phyloP scores from a whole-genome alignment of 2,113 vertebrate genomes.

The Chauna torquata region DNA sequence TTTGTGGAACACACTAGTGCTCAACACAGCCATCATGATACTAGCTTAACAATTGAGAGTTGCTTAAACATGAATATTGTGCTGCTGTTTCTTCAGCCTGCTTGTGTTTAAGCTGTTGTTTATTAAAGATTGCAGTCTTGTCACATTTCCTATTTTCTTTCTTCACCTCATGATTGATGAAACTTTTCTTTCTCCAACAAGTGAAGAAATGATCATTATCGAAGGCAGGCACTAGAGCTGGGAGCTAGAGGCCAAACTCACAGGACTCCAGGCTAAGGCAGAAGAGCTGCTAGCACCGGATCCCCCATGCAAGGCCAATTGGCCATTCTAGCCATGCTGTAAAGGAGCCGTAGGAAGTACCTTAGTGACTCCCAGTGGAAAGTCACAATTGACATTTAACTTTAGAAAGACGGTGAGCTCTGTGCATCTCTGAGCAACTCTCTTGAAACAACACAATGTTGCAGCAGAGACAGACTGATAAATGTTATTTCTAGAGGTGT shows the following conservation, averaged over 20 bases:
- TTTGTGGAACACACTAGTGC: background rate
- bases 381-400: background rate
- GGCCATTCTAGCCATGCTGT: background rate
- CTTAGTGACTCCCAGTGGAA: background rate
- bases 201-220: background rate
- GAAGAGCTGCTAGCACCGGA: background rate
- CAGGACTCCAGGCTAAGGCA: background rate
- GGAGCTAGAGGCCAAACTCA: background rate
- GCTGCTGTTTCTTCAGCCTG: background rate
- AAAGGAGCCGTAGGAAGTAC: background rate
- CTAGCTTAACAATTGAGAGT: background rate
- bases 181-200: background rate
- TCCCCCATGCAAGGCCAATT: background rate
- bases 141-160: background rate
- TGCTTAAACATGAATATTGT: background rate
- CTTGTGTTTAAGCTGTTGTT: background rate
- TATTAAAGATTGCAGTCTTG: background rate
- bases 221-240: fast-evolving
- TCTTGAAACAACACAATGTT: background rate
- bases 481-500: background rate
- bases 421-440: background rate
- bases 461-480: background rate
- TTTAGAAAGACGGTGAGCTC: background rate
- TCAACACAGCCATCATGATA: background rate
- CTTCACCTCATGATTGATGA: background rate